Conservation (phyloP, 2,888 invertebrate genomes). For the Drosophila buzzatii region DNA sequence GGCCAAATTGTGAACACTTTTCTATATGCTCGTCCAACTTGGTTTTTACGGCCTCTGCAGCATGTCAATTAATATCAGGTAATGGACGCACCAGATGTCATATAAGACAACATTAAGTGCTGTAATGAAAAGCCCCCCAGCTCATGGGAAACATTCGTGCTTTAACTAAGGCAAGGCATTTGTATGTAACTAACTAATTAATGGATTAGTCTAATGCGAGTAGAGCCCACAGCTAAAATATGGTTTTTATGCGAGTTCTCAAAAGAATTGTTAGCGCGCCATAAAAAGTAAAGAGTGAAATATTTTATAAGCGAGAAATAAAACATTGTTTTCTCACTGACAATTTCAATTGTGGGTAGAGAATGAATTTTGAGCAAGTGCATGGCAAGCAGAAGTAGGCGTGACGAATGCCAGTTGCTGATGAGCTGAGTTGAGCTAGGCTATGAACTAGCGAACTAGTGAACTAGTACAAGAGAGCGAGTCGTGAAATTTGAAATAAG, state of each 20-base stretch:
- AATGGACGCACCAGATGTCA: slow-evolving; percentile 60
- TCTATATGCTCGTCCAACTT: slow-evolving; percentile 39
- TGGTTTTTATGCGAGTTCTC: slow-evolving; percentile 3
- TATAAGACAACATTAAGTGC: slow-evolving; percentile 52
- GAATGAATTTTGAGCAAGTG: background rate
- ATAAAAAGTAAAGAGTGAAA: slow-evolving; percentile 11
- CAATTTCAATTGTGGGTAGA: background rate
- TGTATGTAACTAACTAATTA: slow-evolving; percentile 39
- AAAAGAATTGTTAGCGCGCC: background rate
- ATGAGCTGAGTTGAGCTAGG: background rate
- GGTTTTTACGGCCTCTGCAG: slow-evolving; percentile 52
- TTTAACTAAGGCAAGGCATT: no score
- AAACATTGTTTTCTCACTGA: background rate
- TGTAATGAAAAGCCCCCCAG: slow-evolving; percentile 46
- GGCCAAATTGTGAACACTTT: slow-evolving; percentile 48
- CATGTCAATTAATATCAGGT: slow-evolving; percentile 64
- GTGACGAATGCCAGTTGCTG: background rate
- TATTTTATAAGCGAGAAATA: background rate
- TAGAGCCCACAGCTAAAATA: slow-evolving; percentile 4
- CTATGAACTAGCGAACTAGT: background rate
- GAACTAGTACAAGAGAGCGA: background rate
- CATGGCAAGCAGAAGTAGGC: background rate
- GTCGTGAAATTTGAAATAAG: background rate
- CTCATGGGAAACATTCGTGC: slow-evolving; percentile 53
- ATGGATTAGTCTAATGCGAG: slow-evolving; percentile 42